phyloP scores from a whole-genome alignment of 2,888 invertebrate genomes.

The Scaptomyza flava region DNA sequence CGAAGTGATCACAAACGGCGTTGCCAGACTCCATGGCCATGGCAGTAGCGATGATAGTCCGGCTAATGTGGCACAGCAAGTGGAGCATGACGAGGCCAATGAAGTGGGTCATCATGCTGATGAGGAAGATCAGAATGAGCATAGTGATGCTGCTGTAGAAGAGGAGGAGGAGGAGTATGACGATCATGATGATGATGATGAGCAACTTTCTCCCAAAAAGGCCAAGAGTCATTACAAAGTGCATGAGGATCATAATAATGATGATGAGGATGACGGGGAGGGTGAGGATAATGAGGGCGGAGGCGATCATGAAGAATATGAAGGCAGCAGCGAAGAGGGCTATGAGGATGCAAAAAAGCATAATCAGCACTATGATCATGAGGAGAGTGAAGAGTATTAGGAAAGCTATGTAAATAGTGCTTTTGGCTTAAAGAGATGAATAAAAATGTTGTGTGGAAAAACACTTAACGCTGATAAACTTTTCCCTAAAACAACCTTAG shows the following conservation, averaged over 20 bases:
- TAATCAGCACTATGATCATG: conserved; percentile 45
- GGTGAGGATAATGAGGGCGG: conserved; percentile 43
- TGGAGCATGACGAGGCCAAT: conserved; percentile 51
- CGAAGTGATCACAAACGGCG: conserved; percentile 83
- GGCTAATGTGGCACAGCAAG: conserved; percentile 49
- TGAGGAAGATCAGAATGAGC: conserved; percentile 12
- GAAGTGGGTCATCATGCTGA: conserved; percentile 22
- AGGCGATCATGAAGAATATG: conserved; percentile 63
- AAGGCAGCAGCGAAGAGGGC: conserved; percentile 71
- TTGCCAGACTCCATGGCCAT: conserved; percentile 79
- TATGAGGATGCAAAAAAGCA: conserved; percentile 68
- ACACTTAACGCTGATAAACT: too few relatives aligned
- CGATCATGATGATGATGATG: conserved; percentile 7
- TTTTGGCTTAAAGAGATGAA: too few relatives aligned
- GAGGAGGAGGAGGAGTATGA: conserved; percentile 11
- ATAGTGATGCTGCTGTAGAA: background rate
- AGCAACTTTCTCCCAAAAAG: conserved; percentile 15
- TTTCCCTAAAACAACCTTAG: too few relatives aligned
- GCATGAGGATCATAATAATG: conserved; percentile 52
- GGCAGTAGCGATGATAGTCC: conserved; percentile 41
- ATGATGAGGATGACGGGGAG: conserved; percentile 29
- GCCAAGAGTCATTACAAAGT: conserved; percentile 49
- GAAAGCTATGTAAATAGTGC: too few relatives aligned
- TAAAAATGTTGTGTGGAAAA: too few relatives aligned
- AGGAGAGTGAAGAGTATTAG: conserved; percentile 62